Evolutionary conservation across 2,797 vertebrate species (phyloP).

Genomic region (Rhinella marina): DNA sequence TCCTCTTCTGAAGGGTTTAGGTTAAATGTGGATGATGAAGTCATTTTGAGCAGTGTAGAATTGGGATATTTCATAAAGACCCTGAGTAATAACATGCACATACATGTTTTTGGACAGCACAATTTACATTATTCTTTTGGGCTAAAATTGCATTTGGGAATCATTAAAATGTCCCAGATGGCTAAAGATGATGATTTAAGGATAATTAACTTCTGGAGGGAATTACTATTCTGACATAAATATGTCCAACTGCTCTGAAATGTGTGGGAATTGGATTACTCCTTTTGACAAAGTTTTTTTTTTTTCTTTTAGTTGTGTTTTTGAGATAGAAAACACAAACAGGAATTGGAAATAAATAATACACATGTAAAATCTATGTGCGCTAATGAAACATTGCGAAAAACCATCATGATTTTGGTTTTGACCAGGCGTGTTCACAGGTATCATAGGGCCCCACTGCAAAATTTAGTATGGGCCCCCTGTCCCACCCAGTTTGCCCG

Average conservation of each 20-base stretch:
- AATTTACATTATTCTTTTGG: constrained; percentile 46
- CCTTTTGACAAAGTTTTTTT: no score
- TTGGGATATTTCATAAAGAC: constrained; percentile 34
- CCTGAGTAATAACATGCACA: constrained; percentile 41
- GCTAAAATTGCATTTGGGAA: constrained; percentile 49
- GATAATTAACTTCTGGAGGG: constrained; percentile 46
- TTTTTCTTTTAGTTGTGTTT: neutral
- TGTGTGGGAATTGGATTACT: constrained; percentile 12
- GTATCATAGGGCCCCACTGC: no score
- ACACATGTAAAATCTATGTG: neutral
- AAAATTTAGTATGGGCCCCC: no score
- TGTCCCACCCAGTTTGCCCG: no score
- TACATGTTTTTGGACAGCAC: constrained; percentile 39
- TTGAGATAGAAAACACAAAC: neutral
- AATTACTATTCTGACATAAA: constrained; percentile 45
- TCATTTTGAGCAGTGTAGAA: constrained; percentile 44
- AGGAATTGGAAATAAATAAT: neutral
- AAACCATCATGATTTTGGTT: no score
- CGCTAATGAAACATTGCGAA: no score
- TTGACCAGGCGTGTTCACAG: no score
- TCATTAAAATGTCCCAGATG: constrained; percentile 54
- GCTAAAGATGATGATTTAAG: constrained; percentile 44
- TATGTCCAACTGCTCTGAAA: constrained; percentile 8
- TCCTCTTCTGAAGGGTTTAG: constrained; percentile 55
- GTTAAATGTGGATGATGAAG: constrained; percentile 50